Evolutionary conservation across 2,888 invertebrate species (phyloP).

Genomic region (Oligia latruncula): DNA sequence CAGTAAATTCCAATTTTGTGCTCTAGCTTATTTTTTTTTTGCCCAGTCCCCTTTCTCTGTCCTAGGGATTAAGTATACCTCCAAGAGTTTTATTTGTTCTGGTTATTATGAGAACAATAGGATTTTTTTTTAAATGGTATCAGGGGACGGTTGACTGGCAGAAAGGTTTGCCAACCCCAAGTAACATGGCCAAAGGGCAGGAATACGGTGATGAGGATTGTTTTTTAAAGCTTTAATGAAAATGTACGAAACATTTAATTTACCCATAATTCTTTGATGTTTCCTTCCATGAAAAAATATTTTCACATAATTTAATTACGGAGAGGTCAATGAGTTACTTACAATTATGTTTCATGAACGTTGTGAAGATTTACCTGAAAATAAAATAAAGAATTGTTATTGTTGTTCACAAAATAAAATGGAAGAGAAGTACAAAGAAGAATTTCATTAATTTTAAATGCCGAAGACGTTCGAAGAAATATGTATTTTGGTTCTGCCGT

Average conservation of each 20-base stretch:
- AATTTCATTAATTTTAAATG: background rate
- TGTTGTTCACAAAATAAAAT: slow-evolving; percentile 7
- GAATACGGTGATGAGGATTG: background rate
- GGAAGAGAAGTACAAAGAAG: background rate
- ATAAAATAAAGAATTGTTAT: slow-evolving; percentile 28
- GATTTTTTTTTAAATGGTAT: background rate
- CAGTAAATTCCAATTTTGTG: slow-evolving; percentile 13
- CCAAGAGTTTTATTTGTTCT: background rate
- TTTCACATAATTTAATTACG: slow-evolving; percentile 31
- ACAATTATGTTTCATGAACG: slow-evolving; percentile 22
- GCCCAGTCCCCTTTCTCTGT: background rate
- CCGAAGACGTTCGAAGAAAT: background rate
- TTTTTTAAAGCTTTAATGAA: background rate
- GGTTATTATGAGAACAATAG: background rate
- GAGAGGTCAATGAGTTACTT: slow-evolving; percentile 41
- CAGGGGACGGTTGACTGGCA: rapidly evolving
- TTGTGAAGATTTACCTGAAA: slow-evolving; percentile 55
- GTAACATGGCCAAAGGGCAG: background rate
- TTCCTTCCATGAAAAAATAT: slow-evolving; percentile 25
- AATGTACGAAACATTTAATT: background rate
- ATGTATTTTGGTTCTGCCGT: background rate
- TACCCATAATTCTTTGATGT: slow-evolving; percentile 10
- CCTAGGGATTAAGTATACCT: background rate
- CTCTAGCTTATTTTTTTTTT: background rate
- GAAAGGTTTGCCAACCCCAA: background rate